A percentile compares a stretch with the other conserved stretches of the same genome.
These are phyloP conservation scores for human (Homo sapiens) DNA, from an alignment of 2,113 vertebrate species.

Conservation along the genomic window DNA sequence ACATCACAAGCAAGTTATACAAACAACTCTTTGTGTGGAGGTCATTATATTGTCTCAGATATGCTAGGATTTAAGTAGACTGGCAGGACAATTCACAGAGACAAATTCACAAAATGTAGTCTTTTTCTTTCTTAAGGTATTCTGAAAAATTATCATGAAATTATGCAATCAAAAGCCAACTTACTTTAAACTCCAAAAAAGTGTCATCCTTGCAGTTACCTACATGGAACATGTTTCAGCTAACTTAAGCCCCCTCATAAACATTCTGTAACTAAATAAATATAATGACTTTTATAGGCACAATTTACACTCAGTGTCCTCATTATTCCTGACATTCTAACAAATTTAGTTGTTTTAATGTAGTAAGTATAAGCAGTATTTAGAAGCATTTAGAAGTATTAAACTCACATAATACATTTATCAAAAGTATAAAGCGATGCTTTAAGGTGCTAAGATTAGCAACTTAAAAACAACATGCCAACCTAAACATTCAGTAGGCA, in stretches of 20 bases:
- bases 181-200: background rate
- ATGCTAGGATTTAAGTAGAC: constrained; percentile 17
- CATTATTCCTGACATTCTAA: background rate
- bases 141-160: background rate
- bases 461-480: background rate
- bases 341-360: background rate
- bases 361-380: background rate
- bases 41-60: constrained; percentile 41
- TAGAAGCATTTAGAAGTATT: background rate
- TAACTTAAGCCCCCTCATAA: background rate
- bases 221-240: background rate
- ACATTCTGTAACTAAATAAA: background rate
- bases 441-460: background rate
- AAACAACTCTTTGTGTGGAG: constrained; percentile 57
- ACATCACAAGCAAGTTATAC: constrained; percentile 48
- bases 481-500: background rate
- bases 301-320: background rate
- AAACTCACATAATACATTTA: background rate
- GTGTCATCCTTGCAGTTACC: background rate
- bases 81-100: constrained; percentile 38
- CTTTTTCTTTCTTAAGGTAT: background rate
- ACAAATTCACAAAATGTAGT: background rate
- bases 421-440: background rate
- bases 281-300: background rate
- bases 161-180: background rate